Base-by-base conservation (phyloP, 2,797 vertebrate genomes). In the Streptopelia turtur region DNA sequence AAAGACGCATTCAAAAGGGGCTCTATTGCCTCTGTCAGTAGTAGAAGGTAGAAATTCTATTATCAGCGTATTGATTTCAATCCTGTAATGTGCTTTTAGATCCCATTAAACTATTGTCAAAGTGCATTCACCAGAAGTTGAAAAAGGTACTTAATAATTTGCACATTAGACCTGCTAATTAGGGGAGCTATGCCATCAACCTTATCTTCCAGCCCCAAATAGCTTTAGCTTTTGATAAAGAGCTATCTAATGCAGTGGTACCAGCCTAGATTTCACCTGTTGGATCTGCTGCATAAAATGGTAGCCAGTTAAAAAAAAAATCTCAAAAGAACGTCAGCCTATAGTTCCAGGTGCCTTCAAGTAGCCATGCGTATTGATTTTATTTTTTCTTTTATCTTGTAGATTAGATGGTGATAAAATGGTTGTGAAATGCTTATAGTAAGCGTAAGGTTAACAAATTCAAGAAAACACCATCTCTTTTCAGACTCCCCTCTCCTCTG, bases 101-200 rank as follows among this genome's bases (percentile, higher is more conserved):
- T 96, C 90, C 88, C 96, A 95, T 96, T 96, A 95, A 97, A 96
- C 90, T 93, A 61, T 91, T 96, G 96, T 96, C 95, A 96, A 63
- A 94, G 96, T 95, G 94, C 93, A 90, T 93, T 96, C 95, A 95
- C 81, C 90, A 95, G 84, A 93, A 95, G 94, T 83, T 95, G 94
- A 95, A 95, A 95, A 94, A 95, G 94, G 94, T 95, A 96, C 96
- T 97, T 97, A 97, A 96, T 95, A 97, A 96, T 97, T 94, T 95
- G 91, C 95, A 85, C 96, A 96, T 96, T 97, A 96, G 96, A 94
- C 83, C 91, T 90, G 77, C 83, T 97, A 96, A 96, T 96, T 94
- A 96, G 93, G 81, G 71, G 81, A 95, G 92, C 83, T 90, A 13
- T 92, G 93, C 92, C 77, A 94, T 96, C 94, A 95, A 16, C 92